phyloP scores from a whole-genome alignment of 37 sponge, comb jelly and placozoan species.

The Cladorhizidae sp. region DNA sequence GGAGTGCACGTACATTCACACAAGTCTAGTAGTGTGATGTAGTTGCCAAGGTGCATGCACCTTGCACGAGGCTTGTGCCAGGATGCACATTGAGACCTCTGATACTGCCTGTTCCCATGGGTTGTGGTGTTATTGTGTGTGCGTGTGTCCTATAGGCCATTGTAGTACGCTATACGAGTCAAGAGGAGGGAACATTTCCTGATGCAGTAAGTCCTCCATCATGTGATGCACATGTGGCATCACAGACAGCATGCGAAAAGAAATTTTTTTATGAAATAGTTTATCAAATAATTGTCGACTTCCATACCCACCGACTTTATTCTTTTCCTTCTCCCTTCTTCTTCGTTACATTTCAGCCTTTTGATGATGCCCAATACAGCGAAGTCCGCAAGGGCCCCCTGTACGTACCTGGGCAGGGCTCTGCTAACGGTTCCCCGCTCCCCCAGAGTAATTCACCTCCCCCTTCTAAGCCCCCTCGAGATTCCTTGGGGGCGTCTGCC shows the following conservation, averaged over 20 bases:
- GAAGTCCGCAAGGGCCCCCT: constrained; percentile 49
- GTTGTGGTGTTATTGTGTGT: neutral
- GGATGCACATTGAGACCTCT: too few species aligned
- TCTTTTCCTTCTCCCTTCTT: too few species aligned
- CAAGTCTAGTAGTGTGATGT: too few species aligned
- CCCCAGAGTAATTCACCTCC: neutral
- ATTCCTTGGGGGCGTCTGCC: constrained; percentile 4
- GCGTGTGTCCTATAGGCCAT: neutral
- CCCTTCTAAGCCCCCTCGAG: neutral
- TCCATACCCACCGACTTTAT: too few species aligned
- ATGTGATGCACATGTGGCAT: neutral
- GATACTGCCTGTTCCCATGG: too few species aligned
- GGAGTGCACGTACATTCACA: too few species aligned
- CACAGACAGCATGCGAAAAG: neutral
- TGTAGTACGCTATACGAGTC: constrained; percentile 22
- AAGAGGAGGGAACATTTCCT: neutral
- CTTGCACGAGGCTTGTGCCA: too few species aligned
- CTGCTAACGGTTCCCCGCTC: neutral
- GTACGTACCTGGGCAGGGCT: constrained; percentile 31
- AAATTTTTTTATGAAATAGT: neutral
- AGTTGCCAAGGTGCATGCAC: too few species aligned
- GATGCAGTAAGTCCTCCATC: neutral
- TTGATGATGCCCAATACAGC: constrained; percentile 61
- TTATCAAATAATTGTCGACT: neutral
- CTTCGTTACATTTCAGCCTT: neutral